phyloP scores from a whole-genome alignment of 2,888 invertebrate genomes.

The Drosophila infuscata region DNA sequence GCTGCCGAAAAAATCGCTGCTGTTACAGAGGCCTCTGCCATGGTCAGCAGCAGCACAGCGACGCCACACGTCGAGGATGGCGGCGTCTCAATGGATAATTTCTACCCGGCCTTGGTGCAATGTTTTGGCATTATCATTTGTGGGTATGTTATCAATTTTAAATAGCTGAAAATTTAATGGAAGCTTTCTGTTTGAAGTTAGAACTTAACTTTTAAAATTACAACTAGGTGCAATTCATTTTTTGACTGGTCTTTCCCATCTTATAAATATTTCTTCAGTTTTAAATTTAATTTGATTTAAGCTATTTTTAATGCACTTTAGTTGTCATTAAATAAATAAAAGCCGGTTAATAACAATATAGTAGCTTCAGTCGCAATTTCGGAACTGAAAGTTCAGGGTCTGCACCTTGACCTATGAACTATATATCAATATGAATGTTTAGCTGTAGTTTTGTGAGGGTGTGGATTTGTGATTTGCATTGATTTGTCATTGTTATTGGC shows the following conservation, averaged over 20 bases:
- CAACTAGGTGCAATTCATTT: no score
- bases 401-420: constrained; percentile 20
- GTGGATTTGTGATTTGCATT: neutral
- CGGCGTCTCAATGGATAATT: constrained; percentile 88
- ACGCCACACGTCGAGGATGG: constrained; percentile 65
- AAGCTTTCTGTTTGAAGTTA: neutral
- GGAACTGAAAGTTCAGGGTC: constrained; percentile 12
- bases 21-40: constrained; percentile 29
- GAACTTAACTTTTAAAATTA: no score
- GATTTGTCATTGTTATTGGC: constrained; percentile 1
- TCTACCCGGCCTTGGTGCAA: constrained; percentile 95
- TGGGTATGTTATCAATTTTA: constrained; percentile 89
- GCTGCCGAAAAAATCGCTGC: constrained; percentile 19
- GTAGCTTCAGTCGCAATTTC: neutral
- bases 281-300: neutral
- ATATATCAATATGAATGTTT: neutral
- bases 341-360: neutral
- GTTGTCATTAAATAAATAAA: neutral
- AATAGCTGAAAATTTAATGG: neutral
- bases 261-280: neutral
- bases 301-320: no score
- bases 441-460: constrained; percentile 10
- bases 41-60: constrained; percentile 32
- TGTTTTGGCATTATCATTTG: constrained; percentile 96
- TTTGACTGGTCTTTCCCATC: neutral